phyloP scores from a whole-genome alignment of 1,140 invertebrate genomes.

The Ephestia elutella region DNA sequence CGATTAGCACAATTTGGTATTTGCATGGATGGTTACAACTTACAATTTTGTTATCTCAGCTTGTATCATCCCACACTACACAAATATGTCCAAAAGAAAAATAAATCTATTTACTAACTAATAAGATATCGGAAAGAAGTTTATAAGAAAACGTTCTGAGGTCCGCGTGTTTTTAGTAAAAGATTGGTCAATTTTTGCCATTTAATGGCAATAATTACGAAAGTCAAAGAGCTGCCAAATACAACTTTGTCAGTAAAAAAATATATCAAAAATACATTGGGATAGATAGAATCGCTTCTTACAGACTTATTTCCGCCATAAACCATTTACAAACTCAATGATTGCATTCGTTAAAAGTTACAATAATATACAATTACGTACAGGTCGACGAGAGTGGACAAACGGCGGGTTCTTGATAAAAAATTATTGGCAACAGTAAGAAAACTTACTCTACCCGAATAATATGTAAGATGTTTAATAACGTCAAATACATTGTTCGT shows the following conservation, averaged over 20 bases:
- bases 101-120: constrained; percentile 39
- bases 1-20: not conserved
- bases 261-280: constrained; percentile 12
- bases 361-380: constrained; percentile 40
- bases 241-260: not conserved
- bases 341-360: constrained; percentile 52
- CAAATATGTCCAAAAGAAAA: constrained; percentile 49
- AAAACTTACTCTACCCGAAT: not conserved
- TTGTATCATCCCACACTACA: constrained; percentile 32
- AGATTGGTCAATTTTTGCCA: not conserved
- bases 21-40: constrained; percentile 30
- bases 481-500: not conserved
- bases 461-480: not conserved
- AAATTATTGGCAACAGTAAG: not conserved
- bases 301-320: constrained; percentile 27
- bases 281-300: constrained; percentile 21
- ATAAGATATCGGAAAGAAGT: constrained; percentile 28
- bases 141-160: constrained; percentile 30
- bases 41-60: constrained; percentile 29
- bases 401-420: not conserved
- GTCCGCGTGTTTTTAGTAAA: not conserved
- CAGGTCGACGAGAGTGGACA: constrained; percentile 9
- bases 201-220: not conserved
- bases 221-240: not conserved
- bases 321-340: constrained; percentile 63